A percentile compares a stretch with the other conserved stretches of the same genome.
Conservation (phyloP, 2,888 invertebrate genomes). For the Chymomyza caudatula region DNA sequence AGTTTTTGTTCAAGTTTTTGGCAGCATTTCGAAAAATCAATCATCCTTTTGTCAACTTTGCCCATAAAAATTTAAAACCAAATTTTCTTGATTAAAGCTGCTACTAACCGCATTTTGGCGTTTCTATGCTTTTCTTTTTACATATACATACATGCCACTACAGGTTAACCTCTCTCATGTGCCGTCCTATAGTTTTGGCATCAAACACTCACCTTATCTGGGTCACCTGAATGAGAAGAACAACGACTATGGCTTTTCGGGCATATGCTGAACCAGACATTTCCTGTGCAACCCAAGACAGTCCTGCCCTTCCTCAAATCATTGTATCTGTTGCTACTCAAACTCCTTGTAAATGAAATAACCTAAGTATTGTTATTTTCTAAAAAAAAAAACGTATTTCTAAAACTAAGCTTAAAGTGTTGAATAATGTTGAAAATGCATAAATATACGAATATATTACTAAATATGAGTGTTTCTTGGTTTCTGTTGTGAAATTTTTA, state of each 20-base stretch:
- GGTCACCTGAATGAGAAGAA: conserved; percentile 78
- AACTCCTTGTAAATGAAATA: conserved; percentile 43
- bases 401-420: conserved; percentile 51
- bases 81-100: conserved; percentile 1
- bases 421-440: conserved; percentile 37
- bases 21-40: not conserved
- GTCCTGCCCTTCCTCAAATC: conserved; percentile 47
- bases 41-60: not conserved
- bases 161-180: conserved; percentile 83
- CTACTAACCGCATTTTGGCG: not conserved
- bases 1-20: not conserved
- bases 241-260: conserved; percentile 68
- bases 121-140: not conserved
- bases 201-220: conserved; percentile 89
- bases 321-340: conserved; percentile 39
- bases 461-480: no score
- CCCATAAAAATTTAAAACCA: no score
- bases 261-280: conserved; percentile 64
- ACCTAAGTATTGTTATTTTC: conserved; percentile 56
- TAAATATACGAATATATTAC: not conserved
- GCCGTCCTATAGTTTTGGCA: conserved; percentile 89
- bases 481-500: not conserved
- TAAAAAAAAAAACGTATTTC: conserved; percentile 31
- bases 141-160: no score
- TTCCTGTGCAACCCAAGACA: conserved; percentile 36